Evolutionary conservation across 2,888 invertebrate species (phyloP), one percentile per base, ranked within the genome.

Genomic region (Nemapogon koenigi): DNA sequence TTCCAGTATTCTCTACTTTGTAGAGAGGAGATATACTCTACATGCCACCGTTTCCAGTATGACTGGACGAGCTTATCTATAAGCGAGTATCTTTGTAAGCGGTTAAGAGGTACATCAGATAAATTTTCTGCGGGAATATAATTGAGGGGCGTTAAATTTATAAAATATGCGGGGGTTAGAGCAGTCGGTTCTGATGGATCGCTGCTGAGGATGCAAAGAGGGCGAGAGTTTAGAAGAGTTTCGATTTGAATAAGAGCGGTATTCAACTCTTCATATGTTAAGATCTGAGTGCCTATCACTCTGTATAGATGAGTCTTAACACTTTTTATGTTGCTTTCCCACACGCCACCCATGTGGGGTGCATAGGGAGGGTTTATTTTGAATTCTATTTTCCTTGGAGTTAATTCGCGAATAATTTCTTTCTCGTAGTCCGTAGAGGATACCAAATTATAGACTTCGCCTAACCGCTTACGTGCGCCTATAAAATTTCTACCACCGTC

Each of bases 141-240:
- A 13, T 39, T 30, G 7, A 41, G 13, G 1, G 41, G 41, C 6
- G 38, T 41, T n/a, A 41, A 14, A 6, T 38, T 41, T 14, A 41
- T 16, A 26, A 42, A 42, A 30, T 41, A 39, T 2, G 41, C 41
- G 4, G 41, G 38, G 1, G 40, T 40, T 4, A 47, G 27, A 4
- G 30, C 31, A 16, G 36, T 33, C 2, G 38, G 25, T 28, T 40
- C 39, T 2, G 32, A 14, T 2, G 43, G 42, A 11, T 46, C 44
- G 4, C n/a, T 15, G 8, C 30, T 38, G 1, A 42, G 10, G 3
- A 32, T 25, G 13, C 13, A 41, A 4, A 47, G 14, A 3, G 44
- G 47, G 4, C 44, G 17, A 7, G 47, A 46, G 19, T 47, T 46
- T 13, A 46, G 28, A 4, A 43, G 19, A 1, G 39, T 27, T 16